Percentiles rank a stretch among this genome's conserved stretches.
These are phyloP conservation scores for Hirtodrosophila trivittata DNA, from an alignment of 2,888 invertebrate genomes.

Conservation along the genomic window DNA sequence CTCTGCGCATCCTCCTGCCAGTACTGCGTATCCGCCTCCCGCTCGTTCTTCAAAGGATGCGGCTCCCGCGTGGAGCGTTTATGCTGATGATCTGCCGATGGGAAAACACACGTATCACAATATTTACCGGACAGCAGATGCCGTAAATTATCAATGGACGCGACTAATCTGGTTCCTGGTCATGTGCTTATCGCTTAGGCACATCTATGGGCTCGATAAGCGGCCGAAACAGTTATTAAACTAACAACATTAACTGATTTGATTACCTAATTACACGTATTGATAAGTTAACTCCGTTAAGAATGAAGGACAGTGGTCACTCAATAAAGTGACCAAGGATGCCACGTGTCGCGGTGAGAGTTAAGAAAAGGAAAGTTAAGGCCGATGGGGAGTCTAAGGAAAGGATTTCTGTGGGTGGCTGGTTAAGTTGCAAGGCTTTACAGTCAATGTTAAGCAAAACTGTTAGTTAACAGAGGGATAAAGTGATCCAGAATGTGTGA, in stretches of 20 bases:
- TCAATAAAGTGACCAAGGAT: too few species aligned
- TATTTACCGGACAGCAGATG: not conserved
- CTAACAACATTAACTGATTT: not conserved
- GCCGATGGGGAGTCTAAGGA: too few species aligned
- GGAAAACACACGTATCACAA: not conserved
- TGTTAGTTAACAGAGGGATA: too few species aligned
- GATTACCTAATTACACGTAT: too few species aligned
- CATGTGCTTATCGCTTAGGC: constrained; percentile 35
- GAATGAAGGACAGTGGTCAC: too few species aligned
- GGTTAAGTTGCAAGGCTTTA: too few species aligned
- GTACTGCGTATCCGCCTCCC: constrained; percentile 69
- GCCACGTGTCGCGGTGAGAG: too few species aligned
- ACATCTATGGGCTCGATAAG: constrained; percentile 30
- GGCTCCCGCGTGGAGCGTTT: constrained; percentile 16
- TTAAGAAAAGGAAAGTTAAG: too few species aligned
- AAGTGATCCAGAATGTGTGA: too few species aligned
- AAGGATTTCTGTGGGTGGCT: too few species aligned
- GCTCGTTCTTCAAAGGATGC: constrained; percentile 56
- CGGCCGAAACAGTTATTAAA: not conserved
- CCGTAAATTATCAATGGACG: constrained; percentile 4
- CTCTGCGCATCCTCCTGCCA: constrained; percentile 82
- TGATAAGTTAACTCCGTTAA: too few species aligned
- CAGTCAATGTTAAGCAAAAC: too few species aligned
- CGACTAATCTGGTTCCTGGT: constrained; percentile 28
- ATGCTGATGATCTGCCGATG: constrained; percentile 58